Conservation (phyloP, 2,888 invertebrate genomes). For the Autographa gamma region DNA sequence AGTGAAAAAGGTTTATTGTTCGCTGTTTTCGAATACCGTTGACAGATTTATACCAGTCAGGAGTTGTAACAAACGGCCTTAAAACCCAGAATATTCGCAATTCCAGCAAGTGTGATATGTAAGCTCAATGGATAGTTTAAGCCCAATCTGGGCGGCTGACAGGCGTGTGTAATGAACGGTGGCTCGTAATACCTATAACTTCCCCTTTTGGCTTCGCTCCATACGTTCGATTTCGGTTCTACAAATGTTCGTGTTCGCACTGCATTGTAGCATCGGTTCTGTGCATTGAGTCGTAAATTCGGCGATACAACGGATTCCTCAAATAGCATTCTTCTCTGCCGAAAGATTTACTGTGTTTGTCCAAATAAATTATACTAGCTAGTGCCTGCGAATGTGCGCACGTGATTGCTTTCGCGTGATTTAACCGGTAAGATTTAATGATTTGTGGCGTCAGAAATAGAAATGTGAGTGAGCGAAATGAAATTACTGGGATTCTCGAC, state of each 20-base stretch:
- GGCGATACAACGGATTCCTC: slow-evolving; percentile 55
- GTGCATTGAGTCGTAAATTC: slow-evolving; percentile 61
- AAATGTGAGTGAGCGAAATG: neutral
- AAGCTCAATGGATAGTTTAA: slow-evolving; percentile 57
- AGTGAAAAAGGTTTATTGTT: slow-evolving; percentile 39
- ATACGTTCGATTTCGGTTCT: slow-evolving; percentile 59
- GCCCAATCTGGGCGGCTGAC: slow-evolving; percentile 65
- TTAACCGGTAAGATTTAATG: slow-evolving; percentile 19
- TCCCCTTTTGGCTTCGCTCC: slow-evolving; percentile 67
- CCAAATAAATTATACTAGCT: slow-evolving; percentile 41
- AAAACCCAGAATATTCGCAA: slow-evolving; percentile 39
- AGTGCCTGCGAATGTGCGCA: slow-evolving; percentile 14
- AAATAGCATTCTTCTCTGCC: slow-evolving; percentile 55
- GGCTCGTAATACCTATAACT: slow-evolving; percentile 47
- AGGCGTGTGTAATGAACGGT: slow-evolving; percentile 64
- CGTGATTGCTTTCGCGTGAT: slow-evolving; percentile 23
- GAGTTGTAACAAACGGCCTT: slow-evolving; percentile 42
- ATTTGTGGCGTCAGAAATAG: slow-evolving; percentile 1
- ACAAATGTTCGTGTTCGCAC: slow-evolving; percentile 55
- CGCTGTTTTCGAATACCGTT: slow-evolving; percentile 33
- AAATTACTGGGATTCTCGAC: neutral
- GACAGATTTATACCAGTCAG: slow-evolving; percentile 48
- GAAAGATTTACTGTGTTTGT: slow-evolving; percentile 51
- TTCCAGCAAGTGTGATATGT: slow-evolving; percentile 36
- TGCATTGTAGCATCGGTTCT: slow-evolving; percentile 43